Evolutionary conservation across 2,888 invertebrate species (phyloP).

Genomic region (Masnerella sp.): DNA sequence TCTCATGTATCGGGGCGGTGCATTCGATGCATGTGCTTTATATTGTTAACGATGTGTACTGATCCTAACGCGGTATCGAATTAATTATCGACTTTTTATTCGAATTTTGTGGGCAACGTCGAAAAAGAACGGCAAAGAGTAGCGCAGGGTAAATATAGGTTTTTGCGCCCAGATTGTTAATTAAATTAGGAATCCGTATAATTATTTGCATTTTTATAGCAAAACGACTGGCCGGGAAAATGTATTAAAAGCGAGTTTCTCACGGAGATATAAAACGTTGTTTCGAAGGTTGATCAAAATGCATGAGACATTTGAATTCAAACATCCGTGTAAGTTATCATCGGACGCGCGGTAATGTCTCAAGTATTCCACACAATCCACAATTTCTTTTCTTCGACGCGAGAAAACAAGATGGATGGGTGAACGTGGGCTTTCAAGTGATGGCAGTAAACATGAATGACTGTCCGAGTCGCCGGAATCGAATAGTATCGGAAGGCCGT

Average conservation of each 20-base stretch:
- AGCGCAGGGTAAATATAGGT: background rate
- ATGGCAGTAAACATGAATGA: slow-evolving; percentile 58
- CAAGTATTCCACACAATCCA: slow-evolving; percentile 29
- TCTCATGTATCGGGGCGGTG: slow-evolving; percentile 38
- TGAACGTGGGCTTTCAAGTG: slow-evolving; percentile 45
- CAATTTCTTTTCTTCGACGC: slow-evolving; percentile 41
- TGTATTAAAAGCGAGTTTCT: slow-evolving; percentile 20
- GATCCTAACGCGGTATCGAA: slow-evolving; percentile 20
- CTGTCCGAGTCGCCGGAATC: slow-evolving; percentile 36
- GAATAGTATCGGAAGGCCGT: slow-evolving; percentile 55
- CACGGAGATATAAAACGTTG: slow-evolving; percentile 27
- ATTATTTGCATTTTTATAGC: slow-evolving; percentile 2
- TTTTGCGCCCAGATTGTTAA: slow-evolving; percentile 3
- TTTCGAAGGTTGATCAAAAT: slow-evolving; percentile 35
- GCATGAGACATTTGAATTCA: slow-evolving; percentile 53
- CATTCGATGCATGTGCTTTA: slow-evolving; percentile 44
- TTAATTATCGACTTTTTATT: slow-evolving; percentile 35
- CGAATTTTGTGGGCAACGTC: background rate
- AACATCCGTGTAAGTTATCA: slow-evolving; percentile 46
- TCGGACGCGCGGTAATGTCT: slow-evolving; percentile 29
- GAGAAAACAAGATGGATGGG: slow-evolving; percentile 46
- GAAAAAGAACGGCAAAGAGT: slow-evolving; percentile 5
- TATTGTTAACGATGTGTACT: slow-evolving; percentile 34
- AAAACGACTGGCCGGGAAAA: background rate
- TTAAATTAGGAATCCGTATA: slow-evolving; percentile 14